Evolutionary conservation across 2,113 vertebrate genomes (phyloP), one percentile per base, ranked within the genome.

Genomic region (Austrofundulus limnaeus): DNA sequence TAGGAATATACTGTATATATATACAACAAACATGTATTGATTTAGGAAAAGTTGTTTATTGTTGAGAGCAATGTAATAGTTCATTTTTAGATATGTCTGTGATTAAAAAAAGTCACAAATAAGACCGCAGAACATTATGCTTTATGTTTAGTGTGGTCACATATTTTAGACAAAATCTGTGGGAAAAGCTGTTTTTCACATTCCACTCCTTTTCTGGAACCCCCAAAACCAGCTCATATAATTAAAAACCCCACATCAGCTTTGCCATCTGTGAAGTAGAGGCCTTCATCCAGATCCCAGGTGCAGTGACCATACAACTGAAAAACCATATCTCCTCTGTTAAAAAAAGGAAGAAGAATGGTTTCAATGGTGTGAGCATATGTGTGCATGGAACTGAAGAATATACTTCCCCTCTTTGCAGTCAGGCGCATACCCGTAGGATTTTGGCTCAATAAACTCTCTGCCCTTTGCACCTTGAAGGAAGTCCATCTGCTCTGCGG

Each of bases 391-490:
- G 61, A 61, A 37, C 15, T 79, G 52, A 24, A 45, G 50, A 83
- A 63, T 70, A 62, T 83, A 89, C 82, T 75, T 85, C 70, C 73
- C 65, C 19, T 72, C 38, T 64, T 72, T 64, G 61, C 64, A 75
- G 74, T 72, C 57, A 58, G 45, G 62, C 70, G 84, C 80, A 89
- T 80, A 87, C 84, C 84, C 82, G 62, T 12, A 88, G 88, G 87
- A 88, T 87, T 85, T 74, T 69, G 70, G 87, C 83, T 89, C 81
- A 83, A 88, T 88, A 86, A 86, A 87, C 62, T 82, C 65, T 70
- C 54, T 86, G 81, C 75, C 83, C 85, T 88, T 67, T 85, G 80
- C 77, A 82, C 87, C 71, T 75, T 63, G 48, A 72, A 88, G 88
- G 84, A 90, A 86, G 87, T 82, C 85, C 85, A 88, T 90, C 77